phyloP scores from a whole-genome alignment of 2,797 vertebrate genomes.

The Mallotus villosus region DNA sequence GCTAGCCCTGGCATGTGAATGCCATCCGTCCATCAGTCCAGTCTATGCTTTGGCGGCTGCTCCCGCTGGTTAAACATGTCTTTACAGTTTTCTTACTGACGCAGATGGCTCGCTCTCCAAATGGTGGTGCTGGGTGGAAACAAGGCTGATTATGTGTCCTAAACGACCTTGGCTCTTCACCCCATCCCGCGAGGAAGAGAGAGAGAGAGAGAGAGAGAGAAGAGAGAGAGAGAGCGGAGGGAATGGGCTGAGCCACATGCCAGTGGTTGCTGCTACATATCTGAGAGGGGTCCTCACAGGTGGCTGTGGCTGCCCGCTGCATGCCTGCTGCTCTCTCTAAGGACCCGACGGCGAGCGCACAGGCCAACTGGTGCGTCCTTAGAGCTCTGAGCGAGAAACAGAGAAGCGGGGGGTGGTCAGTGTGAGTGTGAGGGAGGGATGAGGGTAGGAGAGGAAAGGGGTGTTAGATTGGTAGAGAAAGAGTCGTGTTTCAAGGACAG shows the following conservation, averaged over 20 bases:
- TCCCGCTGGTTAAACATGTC: slow-evolving; percentile 62
- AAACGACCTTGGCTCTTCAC: slow-evolving; percentile 48
- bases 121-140: slow-evolving; percentile 38
- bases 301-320: neutral
- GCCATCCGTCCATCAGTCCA: slow-evolving; percentile 7
- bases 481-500: slow-evolving; percentile 22
- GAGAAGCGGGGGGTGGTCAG: neutral
- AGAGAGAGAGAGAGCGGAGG: slow-evolving; percentile 17
- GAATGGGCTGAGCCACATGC: slow-evolving; percentile 3
- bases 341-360: neutral
- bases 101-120: slow-evolving; percentile 38
- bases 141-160: slow-evolving; percentile 43
- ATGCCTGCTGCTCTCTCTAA: neutral
- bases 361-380: neutral
- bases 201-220: slow-evolving; percentile 17
- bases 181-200: neutral
- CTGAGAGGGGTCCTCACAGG: slow-evolving; percentile 11
- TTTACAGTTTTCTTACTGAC: slow-evolving; percentile 61
- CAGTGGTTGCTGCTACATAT: slow-evolving; percentile 12
- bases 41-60: slow-evolving; percentile 42
- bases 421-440: neutral
- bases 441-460: neutral
- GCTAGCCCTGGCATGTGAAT: slow-evolving; percentile 33
- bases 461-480: slow-evolving; percentile 7
- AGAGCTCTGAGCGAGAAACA: neutral